Base-by-base conservation (phyloP, 2,113 vertebrate genomes). In the Ornithorhynchus anatinus region DNA sequence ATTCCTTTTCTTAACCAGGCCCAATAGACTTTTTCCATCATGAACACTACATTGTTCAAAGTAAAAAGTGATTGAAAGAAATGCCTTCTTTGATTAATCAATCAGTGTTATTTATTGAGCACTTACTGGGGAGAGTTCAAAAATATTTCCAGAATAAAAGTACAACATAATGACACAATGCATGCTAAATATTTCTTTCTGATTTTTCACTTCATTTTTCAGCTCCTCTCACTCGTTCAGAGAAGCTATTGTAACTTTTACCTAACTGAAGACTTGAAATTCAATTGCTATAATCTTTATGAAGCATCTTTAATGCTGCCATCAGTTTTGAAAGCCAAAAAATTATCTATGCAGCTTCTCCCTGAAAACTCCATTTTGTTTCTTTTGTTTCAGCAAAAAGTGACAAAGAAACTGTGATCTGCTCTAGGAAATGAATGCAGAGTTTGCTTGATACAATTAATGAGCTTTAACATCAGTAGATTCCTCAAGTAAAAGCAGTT, bases 401-500 rank as follows among this genome's bases (percentile, higher is more conserved):
- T 79, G 74, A 77, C 80, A 67, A 70, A 87, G 61, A 63, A 84
- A 66, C 74, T 81, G 75, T 73, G 81, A 88, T 83, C 73, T 37
- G 6, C 83, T 91, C 77, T 57, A 44, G 70, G 79, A 86, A 38
- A 62, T 6, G 45, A 78, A 45, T 0, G 5, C 0, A 47, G 48
- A 38, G 31, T 57, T 69, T 44, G 13, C 59, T 81, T 77, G 82
- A 71, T 76, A 75, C 59, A 62, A 69, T 16, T 17, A 40, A 54
- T 36, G 57, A 54, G 17, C 70, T 85, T 68, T 63, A 63, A 20
- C 52, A 83, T 86, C 59, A 89, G 89, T 86, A 76, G 69, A 54
- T 60, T 88, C 75, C 81, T 89, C 75, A 64, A 84, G 76, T 90
- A 89, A 77, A 70, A 40, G 51, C 15, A 12, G 39, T 80, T 79